These are phyloP conservation scores for Lacerta agilis DNA, from an alignment of 2,797 vertebrate species.

Conservation along the genomic window DNA sequence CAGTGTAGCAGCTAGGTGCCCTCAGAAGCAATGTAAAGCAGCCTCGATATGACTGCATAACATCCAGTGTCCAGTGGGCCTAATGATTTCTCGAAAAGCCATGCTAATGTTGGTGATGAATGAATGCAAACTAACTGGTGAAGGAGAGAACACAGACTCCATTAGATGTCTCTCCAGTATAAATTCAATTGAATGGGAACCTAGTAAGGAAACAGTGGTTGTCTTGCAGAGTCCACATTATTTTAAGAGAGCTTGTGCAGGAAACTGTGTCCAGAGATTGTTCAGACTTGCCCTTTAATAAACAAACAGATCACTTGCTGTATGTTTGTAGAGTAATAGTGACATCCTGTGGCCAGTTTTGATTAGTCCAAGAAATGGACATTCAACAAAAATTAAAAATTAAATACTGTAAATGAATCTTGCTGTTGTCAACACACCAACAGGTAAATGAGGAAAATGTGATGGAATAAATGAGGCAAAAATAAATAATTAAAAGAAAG, in stretches of 20 bases:
- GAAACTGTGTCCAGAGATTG: neutral
- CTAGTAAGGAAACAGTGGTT: neutral
- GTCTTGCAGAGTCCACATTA: neutral
- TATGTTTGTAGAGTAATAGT: constrained; percentile 83
- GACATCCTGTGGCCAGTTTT: constrained; percentile 82
- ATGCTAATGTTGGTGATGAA: neutral
- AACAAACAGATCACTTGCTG: constrained; percentile 53
- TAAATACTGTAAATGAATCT: constrained; percentile 26
- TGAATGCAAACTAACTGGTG: rapidly evolving
- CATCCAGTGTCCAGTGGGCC: neutral
- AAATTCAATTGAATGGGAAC: neutral
- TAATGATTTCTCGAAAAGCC: neutral
- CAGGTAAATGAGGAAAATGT: constrained; percentile 8
- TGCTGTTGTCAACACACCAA: constrained; percentile 1
- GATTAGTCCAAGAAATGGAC: constrained; percentile 72
- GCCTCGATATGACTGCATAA: neutral
- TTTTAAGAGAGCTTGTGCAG: neutral
- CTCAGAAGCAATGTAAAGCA: neutral
- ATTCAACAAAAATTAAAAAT: constrained; percentile 32
- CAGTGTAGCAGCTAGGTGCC: neutral
- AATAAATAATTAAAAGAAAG: neutral
- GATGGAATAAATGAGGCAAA: neutral
- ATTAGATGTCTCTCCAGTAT: neutral
- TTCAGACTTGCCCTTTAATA: constrained; percentile 50
- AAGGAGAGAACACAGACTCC: neutral